A percentile compares a stretch with the other conserved stretches of the same genome.
Conservation (phyloP, 2,113 vertebrate species). For the Pycnonotus jocosus region DNA sequence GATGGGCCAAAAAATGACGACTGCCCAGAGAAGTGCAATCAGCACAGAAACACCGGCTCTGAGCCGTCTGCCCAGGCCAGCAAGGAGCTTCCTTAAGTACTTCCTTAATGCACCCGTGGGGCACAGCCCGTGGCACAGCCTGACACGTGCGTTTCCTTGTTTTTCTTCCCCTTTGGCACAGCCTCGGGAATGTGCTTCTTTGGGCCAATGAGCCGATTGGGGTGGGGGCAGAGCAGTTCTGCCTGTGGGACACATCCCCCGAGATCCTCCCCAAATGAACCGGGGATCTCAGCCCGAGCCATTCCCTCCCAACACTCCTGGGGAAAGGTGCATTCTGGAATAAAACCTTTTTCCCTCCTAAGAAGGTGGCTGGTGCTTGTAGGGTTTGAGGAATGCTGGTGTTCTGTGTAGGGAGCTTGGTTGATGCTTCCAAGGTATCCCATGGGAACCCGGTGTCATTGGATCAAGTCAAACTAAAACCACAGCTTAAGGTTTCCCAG, state of each 20-base stretch:
- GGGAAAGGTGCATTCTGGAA: not conserved
- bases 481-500: not conserved
- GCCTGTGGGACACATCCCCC: not conserved
- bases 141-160: not conserved
- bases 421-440: not conserved
- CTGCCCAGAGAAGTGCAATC: not conserved
- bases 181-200: not conserved
- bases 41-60: not conserved
- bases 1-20: not conserved
- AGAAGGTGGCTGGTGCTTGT: not conserved
- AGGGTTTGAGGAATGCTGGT: not conserved
- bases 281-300: accelerated
- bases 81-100: not conserved
- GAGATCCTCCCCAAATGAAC: not conserved
- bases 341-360: not conserved
- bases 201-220: accelerated
- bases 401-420: accelerated
- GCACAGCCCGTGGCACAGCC: not conserved
- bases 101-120: not conserved
- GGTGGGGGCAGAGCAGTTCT: not conserved
- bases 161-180: not conserved
- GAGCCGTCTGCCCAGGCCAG: not conserved
- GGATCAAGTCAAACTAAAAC: not conserved
- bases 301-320: not conserved
- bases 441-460: accelerated